These are phyloP conservation scores for Paradoxurus hermaphroditus DNA, from an alignment of 2,113 vertebrate genomes.

Conservation along the genomic window DNA sequence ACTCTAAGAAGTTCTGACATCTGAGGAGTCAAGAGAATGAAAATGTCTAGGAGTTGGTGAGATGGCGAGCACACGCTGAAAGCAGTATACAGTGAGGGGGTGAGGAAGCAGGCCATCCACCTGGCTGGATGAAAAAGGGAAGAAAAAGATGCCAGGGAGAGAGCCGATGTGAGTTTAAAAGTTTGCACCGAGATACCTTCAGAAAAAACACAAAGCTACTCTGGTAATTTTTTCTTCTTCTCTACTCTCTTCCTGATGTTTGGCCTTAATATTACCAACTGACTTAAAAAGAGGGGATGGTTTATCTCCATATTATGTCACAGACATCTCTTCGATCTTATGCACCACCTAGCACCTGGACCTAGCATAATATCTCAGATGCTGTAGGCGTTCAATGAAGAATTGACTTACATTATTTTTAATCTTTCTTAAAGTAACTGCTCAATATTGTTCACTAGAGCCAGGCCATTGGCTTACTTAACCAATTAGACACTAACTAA, in stretches of 20 bases:
- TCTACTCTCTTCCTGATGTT: not conserved
- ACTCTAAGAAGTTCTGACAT: not conserved
- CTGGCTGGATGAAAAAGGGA: not conserved
- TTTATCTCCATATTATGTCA: not conserved
- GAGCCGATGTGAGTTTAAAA: too few relatives aligned
- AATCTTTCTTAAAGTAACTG: not conserved
- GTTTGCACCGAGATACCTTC: not conserved
- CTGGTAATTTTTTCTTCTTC: not conserved
- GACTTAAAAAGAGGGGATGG: not conserved
- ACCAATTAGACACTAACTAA: not conserved
- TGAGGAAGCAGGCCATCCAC: too few relatives aligned
- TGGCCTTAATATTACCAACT: not conserved
- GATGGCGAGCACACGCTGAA: rapidly evolving
- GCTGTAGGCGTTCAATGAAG: not conserved
- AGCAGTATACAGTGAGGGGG: not conserved
- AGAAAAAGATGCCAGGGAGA: not conserved
- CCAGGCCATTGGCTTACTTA: not conserved
- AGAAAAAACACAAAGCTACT: not conserved
- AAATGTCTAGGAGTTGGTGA: not conserved
- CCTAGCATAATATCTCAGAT: not conserved
- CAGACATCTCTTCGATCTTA: not conserved
- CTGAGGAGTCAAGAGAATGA: not conserved
- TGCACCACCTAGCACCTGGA: not conserved
- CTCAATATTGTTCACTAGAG: not conserved
- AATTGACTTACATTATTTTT: not conserved